Percentiles rank a stretch among this genome's conserved stretches.
phyloP scores from a whole-genome alignment of 1,140 invertebrate genomes.

The Plodia interpunctella region DNA sequence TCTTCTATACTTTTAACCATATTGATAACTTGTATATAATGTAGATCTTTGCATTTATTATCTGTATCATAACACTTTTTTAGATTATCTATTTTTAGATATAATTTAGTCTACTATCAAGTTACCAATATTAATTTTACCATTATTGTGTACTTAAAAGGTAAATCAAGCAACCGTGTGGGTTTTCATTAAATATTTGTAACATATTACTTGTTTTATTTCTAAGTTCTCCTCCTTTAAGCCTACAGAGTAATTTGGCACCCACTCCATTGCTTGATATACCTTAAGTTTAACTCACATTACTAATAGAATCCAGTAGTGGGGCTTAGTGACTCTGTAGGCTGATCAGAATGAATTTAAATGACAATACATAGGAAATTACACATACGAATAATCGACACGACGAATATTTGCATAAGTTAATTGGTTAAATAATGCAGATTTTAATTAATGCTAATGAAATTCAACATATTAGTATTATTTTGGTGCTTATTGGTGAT shows the following conservation, averaged over 20 bases:
- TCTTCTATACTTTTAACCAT: background rate
- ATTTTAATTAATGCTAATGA: no score
- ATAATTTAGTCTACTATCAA: conserved; percentile 4
- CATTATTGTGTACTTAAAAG: conserved; percentile 28
- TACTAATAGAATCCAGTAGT: background rate
- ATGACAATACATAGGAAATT: no score
- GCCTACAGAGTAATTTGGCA: conserved; percentile 56
- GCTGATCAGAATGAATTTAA: background rate
- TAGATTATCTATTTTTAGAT: background rate
- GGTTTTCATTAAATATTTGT: conserved; percentile 60
- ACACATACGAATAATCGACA: background rate
- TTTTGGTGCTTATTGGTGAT: no score
- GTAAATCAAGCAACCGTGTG: conserved; percentile 72
- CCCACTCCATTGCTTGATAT: conserved; percentile 42
- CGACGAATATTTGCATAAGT: conserved; percentile 22
- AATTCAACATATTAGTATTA: no score
- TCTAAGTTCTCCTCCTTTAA: conserved; percentile 25
- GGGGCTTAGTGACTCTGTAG: conserved; percentile 9
- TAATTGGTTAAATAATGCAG: conserved; percentile 60
- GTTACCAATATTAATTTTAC: background rate
- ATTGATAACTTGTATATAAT: background rate
- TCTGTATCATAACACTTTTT: background rate
- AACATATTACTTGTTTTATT: conserved; percentile 66
- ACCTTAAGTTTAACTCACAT: background rate
- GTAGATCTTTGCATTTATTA: conserved; percentile 5